phyloP scores from a whole-genome alignment of 2,113 vertebrate species.

The Perca schrenkii region DNA sequence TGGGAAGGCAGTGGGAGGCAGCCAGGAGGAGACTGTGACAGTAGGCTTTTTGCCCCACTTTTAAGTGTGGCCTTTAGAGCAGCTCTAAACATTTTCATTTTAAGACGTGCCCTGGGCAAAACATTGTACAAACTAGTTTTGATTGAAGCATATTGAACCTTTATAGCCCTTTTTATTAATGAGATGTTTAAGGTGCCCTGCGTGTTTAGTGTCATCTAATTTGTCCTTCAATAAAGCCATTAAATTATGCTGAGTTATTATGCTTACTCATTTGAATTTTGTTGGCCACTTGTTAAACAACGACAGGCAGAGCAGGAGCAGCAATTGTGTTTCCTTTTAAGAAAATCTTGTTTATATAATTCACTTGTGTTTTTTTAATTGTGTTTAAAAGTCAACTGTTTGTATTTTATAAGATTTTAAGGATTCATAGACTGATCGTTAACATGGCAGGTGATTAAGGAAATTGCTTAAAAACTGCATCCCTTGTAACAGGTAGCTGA shows the following conservation, averaged over 20 bases:
- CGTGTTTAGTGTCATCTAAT: background rate
- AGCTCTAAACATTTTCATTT: background rate
- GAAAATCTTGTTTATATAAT: background rate
- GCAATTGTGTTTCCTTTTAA: background rate
- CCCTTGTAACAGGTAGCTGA: constrained; percentile 27
- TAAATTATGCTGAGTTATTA: background rate
- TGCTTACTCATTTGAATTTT: background rate
- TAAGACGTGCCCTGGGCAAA: background rate
- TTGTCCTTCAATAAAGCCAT: background rate
- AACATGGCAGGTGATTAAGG: constrained; percentile 1
- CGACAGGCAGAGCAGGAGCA: background rate
- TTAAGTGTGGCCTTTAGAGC: background rate
- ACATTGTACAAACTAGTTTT: background rate
- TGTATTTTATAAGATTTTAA: background rate
- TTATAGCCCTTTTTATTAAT: background rate
- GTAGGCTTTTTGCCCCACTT: no score
- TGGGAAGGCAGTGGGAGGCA: no score
- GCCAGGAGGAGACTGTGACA: no score
- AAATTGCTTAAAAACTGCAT: constrained; percentile 18
- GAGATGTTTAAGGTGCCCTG: background rate
- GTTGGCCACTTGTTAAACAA: constrained; percentile 13
- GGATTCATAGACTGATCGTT: constrained; percentile 4
- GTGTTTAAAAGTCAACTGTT: background rate
- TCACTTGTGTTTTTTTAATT: background rate
- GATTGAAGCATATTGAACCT: background rate